Conservation (phyloP, 2,113 vertebrate species). For the Macaca fascicularis region DNA sequence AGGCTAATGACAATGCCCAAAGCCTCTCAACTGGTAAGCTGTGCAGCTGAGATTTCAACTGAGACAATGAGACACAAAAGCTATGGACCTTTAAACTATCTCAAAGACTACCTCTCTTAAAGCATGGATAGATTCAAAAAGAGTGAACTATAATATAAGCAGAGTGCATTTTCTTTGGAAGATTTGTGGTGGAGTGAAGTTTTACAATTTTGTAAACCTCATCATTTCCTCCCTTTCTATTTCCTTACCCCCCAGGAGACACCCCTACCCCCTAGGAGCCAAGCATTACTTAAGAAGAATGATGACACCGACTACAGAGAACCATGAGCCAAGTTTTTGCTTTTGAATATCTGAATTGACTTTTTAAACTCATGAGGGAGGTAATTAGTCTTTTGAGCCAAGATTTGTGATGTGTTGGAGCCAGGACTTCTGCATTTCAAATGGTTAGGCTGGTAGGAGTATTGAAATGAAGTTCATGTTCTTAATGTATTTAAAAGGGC, state of each 20-base stretch:
- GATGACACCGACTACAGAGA: neutral
- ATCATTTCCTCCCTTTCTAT: neutral
- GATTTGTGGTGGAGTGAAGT: neutral
- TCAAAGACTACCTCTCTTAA: neutral
- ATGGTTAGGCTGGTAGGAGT: neutral
- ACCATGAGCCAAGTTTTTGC: neutral
- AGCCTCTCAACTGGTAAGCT: neutral
- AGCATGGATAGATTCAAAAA: neutral
- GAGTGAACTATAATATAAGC: neutral
- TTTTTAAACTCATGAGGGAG: neutral
- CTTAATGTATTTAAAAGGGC: neutral
- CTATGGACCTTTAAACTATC: neutral
- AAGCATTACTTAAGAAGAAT: neutral
- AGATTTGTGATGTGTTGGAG: neutral
- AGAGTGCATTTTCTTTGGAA: neutral
- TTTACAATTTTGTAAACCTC: neutral
- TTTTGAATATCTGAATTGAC: neutral
- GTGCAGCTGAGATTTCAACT: neutral
- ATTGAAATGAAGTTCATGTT: neutral
- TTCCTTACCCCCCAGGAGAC: neutral
- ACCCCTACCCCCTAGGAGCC: neutral
- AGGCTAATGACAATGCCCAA: conserved; percentile 28
- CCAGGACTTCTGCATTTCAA: neutral
- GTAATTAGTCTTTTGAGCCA: neutral
- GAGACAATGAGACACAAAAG: neutral